Conservation (phyloP, 2,113 vertebrate species). For the Periophthalmodon schlosseri region DNA sequence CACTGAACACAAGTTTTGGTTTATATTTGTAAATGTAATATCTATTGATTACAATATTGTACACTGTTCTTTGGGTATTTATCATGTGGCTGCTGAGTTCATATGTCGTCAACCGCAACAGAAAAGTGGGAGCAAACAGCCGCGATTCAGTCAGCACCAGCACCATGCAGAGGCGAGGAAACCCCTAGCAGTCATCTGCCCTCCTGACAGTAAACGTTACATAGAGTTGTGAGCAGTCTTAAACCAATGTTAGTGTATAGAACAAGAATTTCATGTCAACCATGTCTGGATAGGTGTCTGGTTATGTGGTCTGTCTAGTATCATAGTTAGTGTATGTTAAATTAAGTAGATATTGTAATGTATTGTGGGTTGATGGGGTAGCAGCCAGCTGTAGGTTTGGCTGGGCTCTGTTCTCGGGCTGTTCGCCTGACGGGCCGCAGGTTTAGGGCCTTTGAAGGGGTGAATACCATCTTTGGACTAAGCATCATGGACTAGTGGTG, state of each 20-base stretch:
- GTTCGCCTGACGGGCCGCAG: conserved; percentile 99
- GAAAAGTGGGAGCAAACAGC: conserved; percentile 99
- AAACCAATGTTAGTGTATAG: neutral
- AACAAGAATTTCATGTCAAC: conserved; percentile 2
- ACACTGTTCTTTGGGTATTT: conserved; percentile 75
- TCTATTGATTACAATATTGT: neutral
- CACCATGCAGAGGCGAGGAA: conserved; percentile 92
- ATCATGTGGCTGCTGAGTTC: conserved; percentile 96
- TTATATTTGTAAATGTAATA: neutral
- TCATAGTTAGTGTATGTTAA: conserved; percentile 10
- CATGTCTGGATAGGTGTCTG: neutral
- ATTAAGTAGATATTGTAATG: conserved; percentile 10
- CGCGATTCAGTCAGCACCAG: conserved; percentile 97
- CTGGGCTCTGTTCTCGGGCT: conserved; percentile 98
- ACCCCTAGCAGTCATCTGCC: conserved; percentile 68
- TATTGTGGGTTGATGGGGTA: conserved; percentile 58
- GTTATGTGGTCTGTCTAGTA: neutral
- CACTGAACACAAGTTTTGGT: conserved; percentile 77
- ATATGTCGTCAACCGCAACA: conserved; percentile 99
- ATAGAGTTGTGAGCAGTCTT: neutral
- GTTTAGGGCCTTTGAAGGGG: conserved; percentile 99
- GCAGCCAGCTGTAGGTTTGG: conserved; percentile 90
- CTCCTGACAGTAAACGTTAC: conserved; percentile 1
- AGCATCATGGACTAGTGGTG: conserved; percentile 86
- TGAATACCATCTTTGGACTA: conserved; percentile 99